These are phyloP conservation scores for Sepiola atlantica DNA, from an alignment of 2,888 invertebrate genomes.

Conservation along the genomic window DNA sequence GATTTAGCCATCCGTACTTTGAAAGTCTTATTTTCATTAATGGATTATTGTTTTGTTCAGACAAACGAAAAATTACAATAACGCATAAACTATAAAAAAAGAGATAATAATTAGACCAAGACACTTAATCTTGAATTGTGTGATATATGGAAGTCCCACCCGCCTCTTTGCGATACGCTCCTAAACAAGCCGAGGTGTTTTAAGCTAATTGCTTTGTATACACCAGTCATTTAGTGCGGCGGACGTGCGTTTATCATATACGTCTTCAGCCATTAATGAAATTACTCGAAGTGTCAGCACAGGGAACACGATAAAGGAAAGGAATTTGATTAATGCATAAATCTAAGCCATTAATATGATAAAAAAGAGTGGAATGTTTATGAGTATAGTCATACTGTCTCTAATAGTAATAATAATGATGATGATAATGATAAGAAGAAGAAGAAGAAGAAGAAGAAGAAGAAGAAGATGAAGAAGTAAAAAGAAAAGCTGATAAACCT, in stretches of 20 bases:
- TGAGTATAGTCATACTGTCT: not conserved
- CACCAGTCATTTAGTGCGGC: not conserved
- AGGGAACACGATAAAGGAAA: not conserved
- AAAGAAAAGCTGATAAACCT: no score
- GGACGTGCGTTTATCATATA: not conserved
- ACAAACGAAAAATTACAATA: no score
- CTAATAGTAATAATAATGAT: not conserved
- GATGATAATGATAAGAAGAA: not conserved
- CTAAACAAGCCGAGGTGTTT: not conserved
- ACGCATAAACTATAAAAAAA: not conserved
- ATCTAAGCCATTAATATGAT: not conserved
- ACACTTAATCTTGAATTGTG: not conserved
- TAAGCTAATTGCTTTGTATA: not conserved
- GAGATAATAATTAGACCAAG: not conserved
- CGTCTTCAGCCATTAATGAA: not conserved
- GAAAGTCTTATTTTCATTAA: no score
- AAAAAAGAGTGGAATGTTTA: not conserved
- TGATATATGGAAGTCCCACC: not conserved
- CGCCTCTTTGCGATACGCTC: not conserved
- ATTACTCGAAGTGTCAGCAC: not conserved
- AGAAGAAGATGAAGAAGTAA: no score
- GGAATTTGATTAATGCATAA: not conserved
- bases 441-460: not conserved
- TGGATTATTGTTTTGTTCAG: no score
- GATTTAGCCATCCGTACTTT: no score